Percentiles rank a stretch among this genome's conserved stretches.
Conservation (phyloP, 2,797 vertebrate genomes). For the Erethizon dorsatum region DNA sequence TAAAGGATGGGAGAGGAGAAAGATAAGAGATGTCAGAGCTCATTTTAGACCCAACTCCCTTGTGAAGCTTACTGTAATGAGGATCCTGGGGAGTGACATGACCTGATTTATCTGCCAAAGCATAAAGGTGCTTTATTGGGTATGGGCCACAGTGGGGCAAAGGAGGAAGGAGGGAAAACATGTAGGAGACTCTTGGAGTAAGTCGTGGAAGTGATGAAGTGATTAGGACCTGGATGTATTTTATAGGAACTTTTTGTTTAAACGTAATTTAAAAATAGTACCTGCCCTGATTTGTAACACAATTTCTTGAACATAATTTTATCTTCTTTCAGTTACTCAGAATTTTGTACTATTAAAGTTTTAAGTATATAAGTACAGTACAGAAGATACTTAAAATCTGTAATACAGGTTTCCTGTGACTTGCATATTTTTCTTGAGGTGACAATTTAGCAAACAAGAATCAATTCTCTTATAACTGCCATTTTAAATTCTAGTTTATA, state of each 20-base stretch:
- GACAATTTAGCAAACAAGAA: conserved; percentile 34
- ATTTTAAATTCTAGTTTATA: conserved; percentile 60
- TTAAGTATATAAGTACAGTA: conserved; percentile 21
- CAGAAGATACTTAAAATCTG: conserved; percentile 60
- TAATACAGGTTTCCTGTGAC: conserved; percentile 36
- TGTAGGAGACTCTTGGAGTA: conserved; percentile 19
- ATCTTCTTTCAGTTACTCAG: conserved; percentile 51
- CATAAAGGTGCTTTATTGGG: conserved; percentile 29
- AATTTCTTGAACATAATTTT: conserved; percentile 53
- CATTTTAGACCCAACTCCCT: not conserved
- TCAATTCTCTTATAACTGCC: conserved; percentile 38
- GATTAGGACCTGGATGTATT: conserved; percentile 44
- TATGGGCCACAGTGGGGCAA: not conserved
- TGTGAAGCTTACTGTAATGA: not conserved
- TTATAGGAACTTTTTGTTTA: conserved; percentile 58
- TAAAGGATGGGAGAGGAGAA: not conserved
- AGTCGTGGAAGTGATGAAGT: conserved; percentile 20
- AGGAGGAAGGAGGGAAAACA: not conserved
- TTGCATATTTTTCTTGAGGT: conserved; percentile 40
- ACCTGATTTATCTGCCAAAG: conserved; percentile 43
- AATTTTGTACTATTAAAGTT: conserved; percentile 55
- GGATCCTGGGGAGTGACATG: not conserved
- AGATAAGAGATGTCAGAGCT: not conserved
- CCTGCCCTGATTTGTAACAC: not conserved
- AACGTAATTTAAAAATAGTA: conserved; percentile 53